These are phyloP conservation scores for Pseudeuparius sepicola DNA, from an alignment of 2,888 invertebrate genomes.

Conservation along the genomic window DNA sequence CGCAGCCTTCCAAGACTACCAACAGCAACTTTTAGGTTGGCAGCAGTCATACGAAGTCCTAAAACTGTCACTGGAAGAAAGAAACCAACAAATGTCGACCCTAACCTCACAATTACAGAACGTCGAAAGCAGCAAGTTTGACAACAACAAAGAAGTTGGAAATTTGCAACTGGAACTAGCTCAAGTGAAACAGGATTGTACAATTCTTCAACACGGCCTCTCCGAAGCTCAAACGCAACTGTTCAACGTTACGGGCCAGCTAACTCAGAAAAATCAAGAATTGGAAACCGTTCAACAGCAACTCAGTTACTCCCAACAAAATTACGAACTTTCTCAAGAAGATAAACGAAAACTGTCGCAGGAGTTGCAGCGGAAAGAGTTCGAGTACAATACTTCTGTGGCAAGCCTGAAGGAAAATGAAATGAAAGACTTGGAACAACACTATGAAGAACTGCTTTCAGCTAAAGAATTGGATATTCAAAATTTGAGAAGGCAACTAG, in stretches of 20 bases:
- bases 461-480: conserved; percentile 32
- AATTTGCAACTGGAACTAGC: conserved; percentile 25
- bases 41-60: conserved; percentile 14
- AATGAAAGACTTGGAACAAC: conserved; percentile 24
- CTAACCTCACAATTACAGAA: neutral
- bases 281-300: conserved; percentile 21
- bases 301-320: conserved; percentile 21
- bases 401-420: conserved; percentile 21
- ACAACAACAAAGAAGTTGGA: conserved; percentile 27
- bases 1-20: conserved; percentile 17
- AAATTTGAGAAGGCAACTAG: conserved; percentile 27
- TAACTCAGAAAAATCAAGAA: conserved; percentile 19
- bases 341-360: conserved; percentile 20
- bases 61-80: conserved; percentile 22
- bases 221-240: conserved; percentile 22
- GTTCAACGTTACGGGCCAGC: conserved; percentile 19
- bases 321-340: conserved; percentile 19
- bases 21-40: conserved; percentile 20
- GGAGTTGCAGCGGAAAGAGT: conserved; percentile 18
- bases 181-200: conserved; percentile 20
- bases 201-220: conserved; percentile 19
- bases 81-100: conserved; percentile 19
- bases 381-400: conserved; percentile 19
- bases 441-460: conserved; percentile 29
- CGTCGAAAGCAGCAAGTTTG: conserved; percentile 7